Evolutionary conservation across 2,888 invertebrate species (phyloP), one percentile per base, ranked within the genome.

Genomic region (Xestia sexstrigata): DNA sequence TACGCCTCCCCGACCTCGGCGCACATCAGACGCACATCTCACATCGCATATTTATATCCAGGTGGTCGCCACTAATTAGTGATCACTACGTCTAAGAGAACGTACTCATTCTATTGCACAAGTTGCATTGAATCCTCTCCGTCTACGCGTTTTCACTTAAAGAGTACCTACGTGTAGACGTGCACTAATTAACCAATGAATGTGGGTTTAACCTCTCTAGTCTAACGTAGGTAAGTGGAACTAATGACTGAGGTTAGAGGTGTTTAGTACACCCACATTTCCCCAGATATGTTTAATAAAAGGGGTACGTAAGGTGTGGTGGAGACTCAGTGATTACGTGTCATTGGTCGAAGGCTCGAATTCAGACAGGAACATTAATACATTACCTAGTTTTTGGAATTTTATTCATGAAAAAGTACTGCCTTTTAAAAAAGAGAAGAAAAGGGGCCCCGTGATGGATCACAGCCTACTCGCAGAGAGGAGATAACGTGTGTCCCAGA

Each of bases 31-130:
- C 74, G 47, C 69, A 35, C 76, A 49, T 39, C 67, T 63, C 70
- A n/a, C 73, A 55, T 68, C 70, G 70, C 84, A 87, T 79, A 79
- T 62, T 71, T 67, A 79, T 79, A 65, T 66, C 65, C 84, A 86
- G 70, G 42, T 78, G 78, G 58, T 26, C 49, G 1, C 30, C 35
- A 49, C 68, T 71, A 52, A 82, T 71, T 76, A 69, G 65, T 69
- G 55, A 70, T 68, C 78, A 49, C 84, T 60, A 47, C 58, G 23
- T 62, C 84, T 49, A 55, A 78, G 70, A 73, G 79, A 78, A 83
- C 72, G 71, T 82, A 47, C 30, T 69, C 17, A n/a, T 45, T 8
- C 0, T 74, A 68, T 83, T 83, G 87, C 84, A 74, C 69, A 87
- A 87, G 55, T 17, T 65, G 15, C 70, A 69, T 79, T 35, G 42